Evolutionary conservation across 2,888 invertebrate species (phyloP).

Genomic region (Acanthosepion esculentum): DNA sequence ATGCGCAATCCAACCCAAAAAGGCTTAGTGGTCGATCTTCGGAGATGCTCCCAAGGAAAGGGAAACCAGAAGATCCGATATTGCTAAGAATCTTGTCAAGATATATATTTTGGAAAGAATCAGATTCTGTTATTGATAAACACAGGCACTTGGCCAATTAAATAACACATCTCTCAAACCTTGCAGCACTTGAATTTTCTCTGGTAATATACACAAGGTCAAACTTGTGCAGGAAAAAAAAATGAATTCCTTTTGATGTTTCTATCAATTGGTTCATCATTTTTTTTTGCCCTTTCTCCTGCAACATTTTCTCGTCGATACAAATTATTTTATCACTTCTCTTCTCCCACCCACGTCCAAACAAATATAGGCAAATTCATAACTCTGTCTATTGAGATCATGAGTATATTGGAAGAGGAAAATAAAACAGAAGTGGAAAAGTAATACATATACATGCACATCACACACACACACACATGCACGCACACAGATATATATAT

Average conservation of each 20-base stretch:
- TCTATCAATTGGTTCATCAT: background rate
- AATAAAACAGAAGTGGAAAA: background rate
- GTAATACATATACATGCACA: background rate
- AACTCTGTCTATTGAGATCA: background rate
- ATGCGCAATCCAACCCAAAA: background rate
- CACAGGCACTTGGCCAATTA: constrained; percentile 33
- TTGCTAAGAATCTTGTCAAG: background rate
- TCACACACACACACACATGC: background rate
- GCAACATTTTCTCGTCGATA: background rate
- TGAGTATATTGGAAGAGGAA: background rate
- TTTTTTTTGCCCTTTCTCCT: background rate
- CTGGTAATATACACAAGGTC: background rate
- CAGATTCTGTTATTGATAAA: background rate
- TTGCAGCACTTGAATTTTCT: background rate
- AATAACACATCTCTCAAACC: background rate
- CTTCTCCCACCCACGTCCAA: background rate
- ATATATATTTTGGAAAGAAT: background rate
- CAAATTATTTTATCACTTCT: background rate
- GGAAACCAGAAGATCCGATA: background rate
- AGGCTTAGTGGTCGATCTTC: background rate
- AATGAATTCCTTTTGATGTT: background rate
- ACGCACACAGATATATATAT: too few species aligned
- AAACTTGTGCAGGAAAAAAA: background rate
- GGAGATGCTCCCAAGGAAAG: background rate
- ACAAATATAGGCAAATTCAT: background rate